Evolutionary conservation across 2,888 invertebrate genomes (phyloP), one percentile per base, ranked within the genome.

Genomic region (Micropterix aruncella): DNA sequence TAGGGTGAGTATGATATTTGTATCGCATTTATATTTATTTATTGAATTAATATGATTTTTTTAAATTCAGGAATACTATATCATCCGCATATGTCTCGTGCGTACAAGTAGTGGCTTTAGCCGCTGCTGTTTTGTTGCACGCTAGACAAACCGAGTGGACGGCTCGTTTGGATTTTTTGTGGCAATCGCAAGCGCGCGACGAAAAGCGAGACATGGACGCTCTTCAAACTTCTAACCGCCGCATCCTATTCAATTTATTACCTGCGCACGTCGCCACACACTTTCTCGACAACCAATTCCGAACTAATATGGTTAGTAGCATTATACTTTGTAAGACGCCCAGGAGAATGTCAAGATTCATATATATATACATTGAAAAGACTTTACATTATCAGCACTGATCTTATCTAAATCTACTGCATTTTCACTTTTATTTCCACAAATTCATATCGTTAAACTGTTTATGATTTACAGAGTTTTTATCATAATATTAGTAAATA

Each of bases 131-230:
- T 51, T 66, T 90, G 45, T 72, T 91, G 43, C 91, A 92, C 61
- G 91, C 79, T 80, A 52, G 77, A 59, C 67, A 89, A 78, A 79
- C 92, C 56, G 92, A 94, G 65, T 93, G 92, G 89, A 92, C 91
- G 41, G 86, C 89, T 16, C 70, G 92, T 18, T 69, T 86, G 40
- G 85, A 86, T 66, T 86, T 86, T 60, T 68, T 86, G 18, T 86
- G 85, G 85, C 85, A 86, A 61, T 72, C 83, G 51, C 84, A 91
- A 71, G 91, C 91, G 2, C 78, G 87, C 43, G 90, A 92, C 58
- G 92, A 93, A 66, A 91, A 91, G 62, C 75, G 83, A 43, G 92
- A 91, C 61, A 91, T 93, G 91, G 88, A 88, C 54, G 87, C 90
- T n/a, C 62, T 93, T 49, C 92, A 73, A 83, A 85, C 70, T 48